Evolutionary conservation across 2,113 vertebrate species (phyloP), one percentile per base, ranked within the genome.

Genomic region (Macrotis lagotis): DNA sequence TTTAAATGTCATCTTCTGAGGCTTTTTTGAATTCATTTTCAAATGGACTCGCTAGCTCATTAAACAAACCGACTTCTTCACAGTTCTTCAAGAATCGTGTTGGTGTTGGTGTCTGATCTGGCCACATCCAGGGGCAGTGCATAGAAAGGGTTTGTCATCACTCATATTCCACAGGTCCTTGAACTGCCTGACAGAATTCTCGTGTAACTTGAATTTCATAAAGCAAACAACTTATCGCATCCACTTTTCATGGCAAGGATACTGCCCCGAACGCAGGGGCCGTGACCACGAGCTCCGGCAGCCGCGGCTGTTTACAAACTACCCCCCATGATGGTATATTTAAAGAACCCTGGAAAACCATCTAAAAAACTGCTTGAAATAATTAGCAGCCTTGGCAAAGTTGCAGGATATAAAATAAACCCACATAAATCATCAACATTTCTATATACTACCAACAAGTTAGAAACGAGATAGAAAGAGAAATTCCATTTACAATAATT

Each of bases 111-210:
- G 99, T 99, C 98, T 99, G 99, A 99, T 99, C 99, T 99, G 98
- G 98, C 99, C 99, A 99, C 99, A 99, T 96, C 99, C 99, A 98
- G 99, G 99, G 99, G 99, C 99, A 99, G 99, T 99, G 95, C 99
- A 99, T 99, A 99, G 99, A 98, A 99, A 99, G 94, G 99, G 99
- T 99, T 99, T 99, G 97, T 99, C 99, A 99, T 99, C 99, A 99
- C 99, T 99, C 99, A 99, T 99, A 99, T 99, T 99, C 99, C 99
- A 99, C 98, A 98, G 98, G 99, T 99, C 99, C 98, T 99, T 99
- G 99, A 98, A 97, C 97, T 98, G 98, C 99, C 99, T 99, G 94
- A 94, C 97, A 98, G 97, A 98, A 97, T 98, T 98, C 97, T 98
- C 98, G 98, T 94, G 98, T 98, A 99, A 98, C 97, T 95, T 97